Percentiles rank a stretch among this genome's conserved stretches.
phyloP scores from a whole-genome alignment of 1,140 invertebrate species.

The Drosophila asahinai region DNA sequence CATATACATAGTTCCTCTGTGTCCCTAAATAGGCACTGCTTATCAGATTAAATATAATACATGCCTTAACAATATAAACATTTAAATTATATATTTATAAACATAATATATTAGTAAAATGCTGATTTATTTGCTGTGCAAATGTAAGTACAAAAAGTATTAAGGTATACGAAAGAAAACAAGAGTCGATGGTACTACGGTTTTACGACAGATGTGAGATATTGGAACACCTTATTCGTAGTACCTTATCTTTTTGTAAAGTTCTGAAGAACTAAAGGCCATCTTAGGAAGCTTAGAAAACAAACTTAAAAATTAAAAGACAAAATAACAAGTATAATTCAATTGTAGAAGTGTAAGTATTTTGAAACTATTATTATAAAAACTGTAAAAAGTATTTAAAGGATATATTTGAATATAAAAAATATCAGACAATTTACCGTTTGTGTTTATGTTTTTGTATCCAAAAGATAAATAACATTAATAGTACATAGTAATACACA shows the following conservation, averaged over 20 bases:
- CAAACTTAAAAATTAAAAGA: no score
- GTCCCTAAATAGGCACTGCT: not conserved
- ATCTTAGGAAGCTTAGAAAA: no score
- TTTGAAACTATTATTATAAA: not conserved
- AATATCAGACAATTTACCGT: not conserved
- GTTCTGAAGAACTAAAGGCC: no score
- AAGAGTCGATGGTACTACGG: no score
- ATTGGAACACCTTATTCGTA: no score
- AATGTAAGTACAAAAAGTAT: not conserved
- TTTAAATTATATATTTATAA: constrained; percentile 1
- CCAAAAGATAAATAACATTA: not conserved
- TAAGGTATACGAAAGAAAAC: no score
- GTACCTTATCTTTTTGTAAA: no score
- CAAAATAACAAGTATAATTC: no score
- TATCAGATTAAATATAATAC: constrained; percentile 8
- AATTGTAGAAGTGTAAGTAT: not conserved
- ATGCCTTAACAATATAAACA: constrained; percentile 1
- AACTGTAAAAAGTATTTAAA: no score
- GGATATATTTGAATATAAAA: not conserved
- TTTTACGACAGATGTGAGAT: no score
- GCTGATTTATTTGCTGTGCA: constrained; percentile 12
- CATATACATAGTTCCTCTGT: constrained; percentile 14
- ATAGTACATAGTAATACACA: not conserved
- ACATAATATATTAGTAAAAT: not conserved
- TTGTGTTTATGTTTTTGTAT: not conserved